Conservation (phyloP, 2,888 invertebrate genomes). For the Ennomos erosarius region DNA sequence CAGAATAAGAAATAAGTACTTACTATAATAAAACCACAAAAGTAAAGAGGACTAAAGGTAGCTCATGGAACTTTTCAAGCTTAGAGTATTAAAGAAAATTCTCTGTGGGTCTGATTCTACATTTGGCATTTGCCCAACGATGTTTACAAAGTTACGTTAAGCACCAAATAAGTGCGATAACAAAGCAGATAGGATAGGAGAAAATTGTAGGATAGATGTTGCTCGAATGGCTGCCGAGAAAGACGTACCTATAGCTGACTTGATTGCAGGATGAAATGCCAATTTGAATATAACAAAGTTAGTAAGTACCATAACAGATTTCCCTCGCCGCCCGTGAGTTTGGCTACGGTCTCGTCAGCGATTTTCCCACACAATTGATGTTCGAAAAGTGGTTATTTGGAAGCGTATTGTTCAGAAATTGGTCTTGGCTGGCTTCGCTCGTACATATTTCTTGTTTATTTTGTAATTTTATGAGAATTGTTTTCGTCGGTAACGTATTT, state of each 20-base stretch:
- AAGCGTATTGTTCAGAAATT: constrained; percentile 33
- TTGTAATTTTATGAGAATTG: constrained; percentile 7
- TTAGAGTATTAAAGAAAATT: no score
- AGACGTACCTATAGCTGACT: constrained; percentile 25
- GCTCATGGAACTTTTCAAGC: no score
- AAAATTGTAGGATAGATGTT: constrained; percentile 39
- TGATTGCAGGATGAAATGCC: constrained; percentile 39
- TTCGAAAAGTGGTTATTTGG: constrained; percentile 36
- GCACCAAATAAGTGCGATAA: constrained; percentile 24
- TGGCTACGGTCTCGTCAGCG: constrained; percentile 32
- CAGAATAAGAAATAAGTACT: no score
- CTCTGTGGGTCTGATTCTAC: no score
- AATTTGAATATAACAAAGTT: constrained; percentile 45
- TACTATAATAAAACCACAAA: no score
- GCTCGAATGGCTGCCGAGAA: constrained; percentile 47
- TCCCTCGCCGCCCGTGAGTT: constrained; percentile 39
- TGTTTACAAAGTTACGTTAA: constrained; percentile 36
- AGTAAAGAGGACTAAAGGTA: no score
- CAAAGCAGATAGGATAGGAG: constrained; percentile 36
- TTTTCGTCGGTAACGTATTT: constrained; percentile 4
- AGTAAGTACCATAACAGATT: constrained; percentile 36
- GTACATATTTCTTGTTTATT: constrained; percentile 19
- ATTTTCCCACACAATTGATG: constrained; percentile 37
- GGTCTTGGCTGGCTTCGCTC: constrained; percentile 14
- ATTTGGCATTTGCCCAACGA: constrained; percentile 46